A percentile compares a stretch with the other conserved stretches of the same genome.
phyloP scores from a whole-genome alignment of 92 coral and sea anemone species.

The Siderastrea siderea region DNA sequence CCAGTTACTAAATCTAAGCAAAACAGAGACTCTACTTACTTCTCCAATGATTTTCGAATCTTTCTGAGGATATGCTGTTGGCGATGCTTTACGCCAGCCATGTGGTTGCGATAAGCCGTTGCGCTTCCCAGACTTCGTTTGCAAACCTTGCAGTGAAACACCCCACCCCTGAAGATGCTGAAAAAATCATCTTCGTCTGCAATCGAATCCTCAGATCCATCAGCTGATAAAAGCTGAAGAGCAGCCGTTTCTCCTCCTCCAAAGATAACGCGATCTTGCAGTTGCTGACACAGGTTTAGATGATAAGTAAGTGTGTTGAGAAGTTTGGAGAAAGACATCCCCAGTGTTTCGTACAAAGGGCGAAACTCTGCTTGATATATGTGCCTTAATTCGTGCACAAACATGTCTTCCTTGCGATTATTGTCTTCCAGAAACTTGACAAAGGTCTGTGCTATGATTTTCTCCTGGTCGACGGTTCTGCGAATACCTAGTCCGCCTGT shows the following conservation, averaged over 20 bases:
- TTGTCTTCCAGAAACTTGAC: constrained; percentile 51
- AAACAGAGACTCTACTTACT: constrained; percentile 11
- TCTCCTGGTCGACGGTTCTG: neutral
- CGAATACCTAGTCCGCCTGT: neutral
- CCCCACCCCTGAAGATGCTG: neutral
- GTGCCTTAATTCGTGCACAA: constrained; percentile 24
- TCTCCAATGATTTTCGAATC: constrained; percentile 67
- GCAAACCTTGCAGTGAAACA: constrained; percentile 51
- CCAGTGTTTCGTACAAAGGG: constrained; percentile 1
- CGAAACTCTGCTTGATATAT: constrained; percentile 54
- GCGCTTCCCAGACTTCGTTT: constrained; percentile 17
- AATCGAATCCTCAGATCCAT: constrained; percentile 7
- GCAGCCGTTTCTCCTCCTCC: constrained; percentile 88
- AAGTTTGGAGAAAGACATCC: constrained; percentile 25
- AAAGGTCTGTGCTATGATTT: constrained; percentile 9
- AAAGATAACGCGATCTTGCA: constrained; percentile 59
- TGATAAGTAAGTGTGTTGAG: constrained; percentile 69
- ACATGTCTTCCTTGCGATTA: constrained; percentile 56
- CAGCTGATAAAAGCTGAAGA: constrained; percentile 50
- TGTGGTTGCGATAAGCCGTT: constrained; percentile 21
- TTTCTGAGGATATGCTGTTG: constrained; percentile 66
- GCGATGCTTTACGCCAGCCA: constrained; percentile 55
- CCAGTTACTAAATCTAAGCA: too few relatives aligned
- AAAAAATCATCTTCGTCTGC: constrained; percentile 26
- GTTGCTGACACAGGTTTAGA: constrained; percentile 66